Evolutionary conservation across 1,140 invertebrate genomes (phyloP), one percentile per base, ranked within the genome.

Genomic region (Drosophila insularis): DNA sequence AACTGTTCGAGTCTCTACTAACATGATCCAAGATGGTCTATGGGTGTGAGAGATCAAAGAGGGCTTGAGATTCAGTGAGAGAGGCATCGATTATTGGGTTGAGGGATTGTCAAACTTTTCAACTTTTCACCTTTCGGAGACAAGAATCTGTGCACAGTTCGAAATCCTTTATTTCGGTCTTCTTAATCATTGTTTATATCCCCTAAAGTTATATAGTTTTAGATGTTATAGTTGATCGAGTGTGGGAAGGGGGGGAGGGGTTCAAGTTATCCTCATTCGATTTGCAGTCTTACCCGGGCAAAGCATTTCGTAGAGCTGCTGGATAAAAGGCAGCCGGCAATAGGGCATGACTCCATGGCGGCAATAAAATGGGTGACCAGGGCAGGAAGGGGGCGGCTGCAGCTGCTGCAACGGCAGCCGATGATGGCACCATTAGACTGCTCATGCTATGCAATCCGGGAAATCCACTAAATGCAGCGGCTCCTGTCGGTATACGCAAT

Each of bases 281-380:
- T 27, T 21, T 27, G 14, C 13, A 6, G 63, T 85, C 93, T 94
- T 93, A 94, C 93, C 93, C 93, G 7, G 93, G 93, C 77, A 93
- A 92, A 73, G 93, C 93, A 63, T 93, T 93, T 14, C 93, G 92
- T 72, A 94, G 92, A 63, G 93, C 93, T 63, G 93, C 93, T 78
- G 93, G 93, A 90, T 94, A 94, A 27, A 94, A 92, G 64, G 89
- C 91, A 55, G 87, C 90, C 60, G 93, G 93, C 40, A 94, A 80
- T 54, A 94, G 93, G 23, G 93, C 93, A 64, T 93, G 93, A 56
- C 93, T 93, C 93, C 93, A 94, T 8, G 93, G 93, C 59, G 93
- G 93, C 84, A 94, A 79, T 74, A 94, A 74, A 14, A 94, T 93
- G 32, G 93, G 93, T 68, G 93, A 93, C 93, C 93, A 94, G 37